phyloP scores from a whole-genome alignment of 2,113 vertebrate genomes.

The Sclerurus mexicanus region DNA sequence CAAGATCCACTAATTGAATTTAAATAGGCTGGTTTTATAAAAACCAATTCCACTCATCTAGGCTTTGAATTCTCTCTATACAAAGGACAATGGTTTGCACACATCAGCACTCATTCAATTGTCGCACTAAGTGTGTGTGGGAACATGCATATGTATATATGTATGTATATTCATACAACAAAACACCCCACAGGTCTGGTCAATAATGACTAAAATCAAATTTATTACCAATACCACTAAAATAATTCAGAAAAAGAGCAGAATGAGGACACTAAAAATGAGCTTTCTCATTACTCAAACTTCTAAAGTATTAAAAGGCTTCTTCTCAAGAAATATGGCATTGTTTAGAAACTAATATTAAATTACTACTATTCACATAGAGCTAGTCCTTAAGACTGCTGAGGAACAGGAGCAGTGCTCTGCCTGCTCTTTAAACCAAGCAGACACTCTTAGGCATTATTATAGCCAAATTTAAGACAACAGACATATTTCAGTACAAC shows the following conservation, averaged over 20 bases:
- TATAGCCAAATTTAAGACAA: neutral
- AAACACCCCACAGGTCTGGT: neutral
- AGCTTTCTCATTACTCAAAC: neutral
- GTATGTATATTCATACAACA: neutral
- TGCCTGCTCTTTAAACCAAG: neutral
- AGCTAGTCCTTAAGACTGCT: neutral
- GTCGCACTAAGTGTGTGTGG: neutral
- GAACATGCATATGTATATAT: neutral
- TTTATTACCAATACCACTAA: neutral
- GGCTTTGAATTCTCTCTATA: neutral
- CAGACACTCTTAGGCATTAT: neutral
- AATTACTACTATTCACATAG: neutral
- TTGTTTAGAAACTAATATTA: neutral
- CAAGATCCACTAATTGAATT: neutral
- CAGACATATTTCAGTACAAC: neutral
- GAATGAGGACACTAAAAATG: neutral
- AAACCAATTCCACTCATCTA: neutral
- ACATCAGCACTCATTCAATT: neutral
- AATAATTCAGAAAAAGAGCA: neutral
- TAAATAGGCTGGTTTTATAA: neutral
- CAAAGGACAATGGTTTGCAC: neutral
- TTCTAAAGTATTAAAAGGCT: neutral
- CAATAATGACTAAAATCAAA: neutral
- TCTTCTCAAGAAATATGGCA: neutral
- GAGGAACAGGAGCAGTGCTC: neutral